Percentiles rank a stretch among this genome's conserved stretches.
phyloP scores from a whole-genome alignment of 2,888 invertebrate genomes.

The Alloscopus bannaensis region DNA sequence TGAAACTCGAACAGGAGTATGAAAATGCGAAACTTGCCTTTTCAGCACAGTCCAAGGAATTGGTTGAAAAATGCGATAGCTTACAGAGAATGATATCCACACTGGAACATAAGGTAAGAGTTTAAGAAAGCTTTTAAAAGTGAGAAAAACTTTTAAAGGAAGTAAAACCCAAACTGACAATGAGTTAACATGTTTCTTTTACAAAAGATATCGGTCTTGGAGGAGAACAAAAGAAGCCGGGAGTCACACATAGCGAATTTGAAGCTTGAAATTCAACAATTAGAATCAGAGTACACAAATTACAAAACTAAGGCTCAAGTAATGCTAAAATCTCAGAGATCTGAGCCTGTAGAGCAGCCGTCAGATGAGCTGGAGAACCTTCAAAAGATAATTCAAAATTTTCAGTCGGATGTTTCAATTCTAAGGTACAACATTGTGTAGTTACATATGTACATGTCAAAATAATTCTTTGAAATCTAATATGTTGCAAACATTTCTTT shows the following conservation, averaged over 20 bases:
- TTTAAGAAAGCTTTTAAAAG: too few relatives aligned
- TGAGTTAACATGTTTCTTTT: not conserved
- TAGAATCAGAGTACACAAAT: slow-evolving; percentile 71
- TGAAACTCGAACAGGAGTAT: slow-evolving; percentile 67
- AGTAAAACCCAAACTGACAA: not conserved
- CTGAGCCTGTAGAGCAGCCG: slow-evolving; percentile 43
- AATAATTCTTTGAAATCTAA: not conserved
- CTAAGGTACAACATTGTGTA: slow-evolving; percentile 65
- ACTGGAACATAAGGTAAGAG: slow-evolving; percentile 70
- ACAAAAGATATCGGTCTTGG: slow-evolving; percentile 68
- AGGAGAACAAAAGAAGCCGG: slow-evolving; percentile 71
- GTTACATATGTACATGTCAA: not conserved
- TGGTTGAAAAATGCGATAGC: slow-evolving; percentile 64
- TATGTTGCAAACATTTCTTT: not conserved
- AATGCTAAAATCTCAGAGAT: slow-evolving; percentile 72
- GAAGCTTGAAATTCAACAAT: slow-evolving; percentile 71
- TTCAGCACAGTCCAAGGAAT: slow-evolving; percentile 69
- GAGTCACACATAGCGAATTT: slow-evolving; percentile 71
- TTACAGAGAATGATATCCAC: slow-evolving; percentile 63
- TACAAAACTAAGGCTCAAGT: slow-evolving; percentile 72
- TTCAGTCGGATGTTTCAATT: slow-evolving; percentile 71
- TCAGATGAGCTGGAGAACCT: slow-evolving; percentile 71
- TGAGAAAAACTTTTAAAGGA: too few relatives aligned
- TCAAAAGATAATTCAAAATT: slow-evolving; percentile 72
- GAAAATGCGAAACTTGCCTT: slow-evolving; percentile 68